Conservation (phyloP, 2,113 vertebrate genomes). For the Pterophyllum scalare region DNA sequence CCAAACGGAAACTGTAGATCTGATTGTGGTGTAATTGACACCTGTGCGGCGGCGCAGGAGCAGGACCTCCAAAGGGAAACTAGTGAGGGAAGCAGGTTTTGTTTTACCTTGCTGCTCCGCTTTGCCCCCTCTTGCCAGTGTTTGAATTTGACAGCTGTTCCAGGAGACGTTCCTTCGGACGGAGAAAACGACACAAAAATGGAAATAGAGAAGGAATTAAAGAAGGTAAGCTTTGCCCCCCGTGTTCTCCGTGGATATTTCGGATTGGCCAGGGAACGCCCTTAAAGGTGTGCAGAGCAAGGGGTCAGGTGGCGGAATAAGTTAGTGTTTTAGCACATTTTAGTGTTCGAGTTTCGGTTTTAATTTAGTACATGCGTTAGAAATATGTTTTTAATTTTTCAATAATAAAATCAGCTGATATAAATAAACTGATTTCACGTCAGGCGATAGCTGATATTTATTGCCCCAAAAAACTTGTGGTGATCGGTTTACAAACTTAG, state of each 20-base stretch:
- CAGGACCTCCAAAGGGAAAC: slow-evolving; percentile 15
- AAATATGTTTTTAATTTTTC: background rate
- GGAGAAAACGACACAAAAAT: slow-evolving; percentile 41
- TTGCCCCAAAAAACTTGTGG: background rate
- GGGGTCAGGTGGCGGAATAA: slow-evolving; percentile 50
- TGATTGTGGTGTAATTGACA: fast-evolving
- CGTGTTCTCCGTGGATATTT: background rate
- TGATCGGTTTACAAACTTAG: background rate
- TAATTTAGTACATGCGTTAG: background rate
- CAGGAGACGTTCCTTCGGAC: background rate
- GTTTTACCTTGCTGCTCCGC: background rate
- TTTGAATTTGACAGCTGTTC: background rate
- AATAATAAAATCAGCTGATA: background rate
- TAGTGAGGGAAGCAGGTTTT: background rate
- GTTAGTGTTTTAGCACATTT: fast-evolving
- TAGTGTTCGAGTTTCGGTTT: fast-evolving
- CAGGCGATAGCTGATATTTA: background rate
- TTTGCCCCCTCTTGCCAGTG: background rate
- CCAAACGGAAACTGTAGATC: background rate
- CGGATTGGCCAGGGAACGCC: slow-evolving; percentile 49
- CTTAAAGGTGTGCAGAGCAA: slow-evolving; percentile 53
- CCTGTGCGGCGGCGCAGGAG: background rate
- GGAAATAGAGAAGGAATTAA: slow-evolving; percentile 81
- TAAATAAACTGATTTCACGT: background rate
- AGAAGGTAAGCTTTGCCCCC: slow-evolving; percentile 67